phyloP scores from a whole-genome alignment of 2,888 invertebrate genomes.

The Hartigia nigra region DNA sequence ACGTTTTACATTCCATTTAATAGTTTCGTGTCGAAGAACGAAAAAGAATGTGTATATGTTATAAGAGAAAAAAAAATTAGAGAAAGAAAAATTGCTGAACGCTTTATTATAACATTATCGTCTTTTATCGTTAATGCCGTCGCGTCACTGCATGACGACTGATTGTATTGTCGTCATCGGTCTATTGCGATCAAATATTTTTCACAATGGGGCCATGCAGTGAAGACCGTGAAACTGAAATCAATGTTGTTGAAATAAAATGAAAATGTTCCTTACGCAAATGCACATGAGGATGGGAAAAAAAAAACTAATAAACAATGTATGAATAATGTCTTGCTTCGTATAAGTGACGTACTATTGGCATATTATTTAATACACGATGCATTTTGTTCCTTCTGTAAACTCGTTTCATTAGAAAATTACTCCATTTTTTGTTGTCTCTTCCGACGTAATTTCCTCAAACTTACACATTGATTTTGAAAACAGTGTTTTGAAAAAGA shows the following conservation, averaged over 20 bases:
- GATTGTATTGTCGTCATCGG: not conserved
- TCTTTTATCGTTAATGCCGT: not conserved
- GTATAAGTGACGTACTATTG: constrained; percentile 34
- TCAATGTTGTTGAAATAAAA: constrained; percentile 40
- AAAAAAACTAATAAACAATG: constrained; percentile 32
- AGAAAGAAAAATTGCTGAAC: not conserved
- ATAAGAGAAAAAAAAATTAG: not conserved
- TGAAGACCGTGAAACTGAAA: constrained; percentile 28
- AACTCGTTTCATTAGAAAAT: not conserved
- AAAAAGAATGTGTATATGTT: not conserved
- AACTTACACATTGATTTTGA: not conserved
- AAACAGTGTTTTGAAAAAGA: not conserved
- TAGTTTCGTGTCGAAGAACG: not conserved
- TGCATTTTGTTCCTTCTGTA: not conserved
- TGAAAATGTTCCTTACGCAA: constrained; percentile 50
- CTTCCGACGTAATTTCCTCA: not conserved
- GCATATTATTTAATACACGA: constrained; percentile 23
- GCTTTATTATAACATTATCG: not conserved
- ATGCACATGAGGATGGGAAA: constrained; percentile 48
- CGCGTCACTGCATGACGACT: not conserved
- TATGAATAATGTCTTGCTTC: constrained; percentile 25
- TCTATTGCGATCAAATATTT: constrained; percentile 32
- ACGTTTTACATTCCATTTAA: not conserved
- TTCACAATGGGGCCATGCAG: constrained; percentile 33
- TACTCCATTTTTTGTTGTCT: not conserved